Evolutionary conservation across 2,113 vertebrate species (phyloP).

Genomic region (Takifugu flavidus): DNA sequence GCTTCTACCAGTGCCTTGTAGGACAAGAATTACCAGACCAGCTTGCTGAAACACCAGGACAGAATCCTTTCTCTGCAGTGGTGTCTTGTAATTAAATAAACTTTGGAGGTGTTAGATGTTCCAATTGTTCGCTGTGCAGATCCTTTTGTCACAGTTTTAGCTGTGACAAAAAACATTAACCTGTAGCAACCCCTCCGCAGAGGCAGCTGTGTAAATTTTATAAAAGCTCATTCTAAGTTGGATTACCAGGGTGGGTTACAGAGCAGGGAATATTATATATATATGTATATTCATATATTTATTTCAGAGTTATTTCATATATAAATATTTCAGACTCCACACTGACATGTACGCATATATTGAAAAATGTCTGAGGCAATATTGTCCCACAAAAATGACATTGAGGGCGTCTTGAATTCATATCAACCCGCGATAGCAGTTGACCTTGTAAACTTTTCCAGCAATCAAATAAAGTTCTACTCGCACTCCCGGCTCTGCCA

Average conservation of each 20-base stretch:
- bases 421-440: conserved; percentile 22
- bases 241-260: conserved; percentile 25
- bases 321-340: not conserved
- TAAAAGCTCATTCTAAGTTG: conserved; percentile 15
- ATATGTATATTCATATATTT: not conserved
- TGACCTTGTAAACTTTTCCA: conserved; percentile 68
- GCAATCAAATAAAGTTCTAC: conserved; percentile 62
- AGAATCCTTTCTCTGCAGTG: conserved; percentile 31
- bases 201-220: conserved; percentile 14
- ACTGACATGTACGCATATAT: conserved; percentile 19
- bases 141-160: conserved; percentile 33
- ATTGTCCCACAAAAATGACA: conserved; percentile 13
- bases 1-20: conserved; percentile 4
- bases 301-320: too few relatives aligned
- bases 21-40: conserved; percentile 23
- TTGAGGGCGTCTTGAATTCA: conserved; percentile 30
- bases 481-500: conserved; percentile 37
- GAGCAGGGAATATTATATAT: not conserved
- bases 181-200: conserved; percentile 17
- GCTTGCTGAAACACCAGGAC: conserved; percentile 34
- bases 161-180: conserved; percentile 40
- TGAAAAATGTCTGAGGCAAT: conserved; percentile 9
- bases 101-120: conserved; percentile 8
- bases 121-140: conserved; percentile 20
- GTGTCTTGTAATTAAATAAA: conserved; percentile 54